Base-by-base conservation (phyloP, 2,888 invertebrate species). In the Salticus scenicus region DNA sequence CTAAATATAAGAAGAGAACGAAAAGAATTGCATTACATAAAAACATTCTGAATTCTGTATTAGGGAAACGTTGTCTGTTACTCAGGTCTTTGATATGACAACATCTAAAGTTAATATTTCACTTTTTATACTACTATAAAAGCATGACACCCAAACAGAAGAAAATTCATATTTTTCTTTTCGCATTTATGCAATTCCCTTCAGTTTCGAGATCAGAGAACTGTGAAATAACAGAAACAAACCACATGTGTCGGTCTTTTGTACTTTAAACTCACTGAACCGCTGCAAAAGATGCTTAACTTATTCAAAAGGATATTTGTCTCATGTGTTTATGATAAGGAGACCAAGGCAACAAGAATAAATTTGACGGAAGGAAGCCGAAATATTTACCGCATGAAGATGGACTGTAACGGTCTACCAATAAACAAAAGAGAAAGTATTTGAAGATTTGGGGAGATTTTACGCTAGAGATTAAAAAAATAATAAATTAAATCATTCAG, bases 221-320 rank as follows among this genome's bases (percentile, higher is more conserved):
- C 76, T 84, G 83, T 84, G 83, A 84, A 84, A 84, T 84, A 84
- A 77, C 73, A 57, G 83, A 73, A 78, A 73, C 77, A 77, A 69
- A 73, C 77, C 77, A 73, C 67, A 73, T 84, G 66, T 73, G 67
- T 71, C 41, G 67, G 42, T 69, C 77, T 84, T 84, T 84, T 84
- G 83, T 84, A 84, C 83, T 84, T 84, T 84, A 84, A 84, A 77
- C 69, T 63, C 73, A 63, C 83, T 84, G 83, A 84, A 77, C 83
- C 83, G 83, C 77, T 83, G 63, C 83, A 31, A 37, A 17, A 24
- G 67, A 84, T 84, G 71, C 69, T 73, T 77, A 41, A 24, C 72
- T 7, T 75, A 84, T 73, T 84, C 73, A 84, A 69, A 77, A 57
- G 72, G 14, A 72, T 17, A 70, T 74, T 31, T 81, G 57, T 81